Conservation (phyloP, 2,888 invertebrate species). For the Ryuthela nishihirai region DNA sequence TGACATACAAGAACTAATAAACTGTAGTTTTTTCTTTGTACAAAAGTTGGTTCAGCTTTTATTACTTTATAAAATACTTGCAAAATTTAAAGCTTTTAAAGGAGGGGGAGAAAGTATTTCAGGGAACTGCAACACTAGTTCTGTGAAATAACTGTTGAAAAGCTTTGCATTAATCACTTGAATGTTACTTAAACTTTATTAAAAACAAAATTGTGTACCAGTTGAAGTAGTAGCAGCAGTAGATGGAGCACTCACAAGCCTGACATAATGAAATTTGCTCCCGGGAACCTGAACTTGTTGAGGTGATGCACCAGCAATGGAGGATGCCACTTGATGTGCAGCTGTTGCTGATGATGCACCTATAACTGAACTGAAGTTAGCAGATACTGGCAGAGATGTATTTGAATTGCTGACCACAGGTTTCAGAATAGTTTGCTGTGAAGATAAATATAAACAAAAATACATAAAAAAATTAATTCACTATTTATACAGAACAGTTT, state of each 20-base stretch:
- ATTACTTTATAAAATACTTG: no score
- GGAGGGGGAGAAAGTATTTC: no score
- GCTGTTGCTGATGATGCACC: constrained; percentile 5
- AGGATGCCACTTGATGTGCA: background rate
- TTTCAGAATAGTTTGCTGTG: constrained; percentile 24
- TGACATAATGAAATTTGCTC: constrained; percentile 51
- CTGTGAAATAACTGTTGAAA: no score
- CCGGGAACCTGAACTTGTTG: constrained; percentile 50
- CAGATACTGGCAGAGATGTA: background rate
- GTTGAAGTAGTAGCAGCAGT: constrained; percentile 21
- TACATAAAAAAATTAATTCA: background rate
- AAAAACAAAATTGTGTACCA: no score
- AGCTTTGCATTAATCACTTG: no score
- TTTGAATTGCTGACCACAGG: constrained; percentile 13
- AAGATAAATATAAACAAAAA: background rate
- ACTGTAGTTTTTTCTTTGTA: no score
- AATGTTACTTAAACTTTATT: no score
- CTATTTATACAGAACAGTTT: no score
- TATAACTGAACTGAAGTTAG: constrained; percentile 2
- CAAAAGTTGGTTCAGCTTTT: no score
- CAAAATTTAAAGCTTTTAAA: no score
- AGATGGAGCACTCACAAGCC: constrained; percentile 49
- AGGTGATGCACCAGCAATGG: constrained; percentile 34
- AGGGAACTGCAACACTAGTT: no score
- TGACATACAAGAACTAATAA: no score